Evolutionary conservation across 1,140 invertebrate species (phyloP).

Genomic region (Drosophila littoralis): DNA sequence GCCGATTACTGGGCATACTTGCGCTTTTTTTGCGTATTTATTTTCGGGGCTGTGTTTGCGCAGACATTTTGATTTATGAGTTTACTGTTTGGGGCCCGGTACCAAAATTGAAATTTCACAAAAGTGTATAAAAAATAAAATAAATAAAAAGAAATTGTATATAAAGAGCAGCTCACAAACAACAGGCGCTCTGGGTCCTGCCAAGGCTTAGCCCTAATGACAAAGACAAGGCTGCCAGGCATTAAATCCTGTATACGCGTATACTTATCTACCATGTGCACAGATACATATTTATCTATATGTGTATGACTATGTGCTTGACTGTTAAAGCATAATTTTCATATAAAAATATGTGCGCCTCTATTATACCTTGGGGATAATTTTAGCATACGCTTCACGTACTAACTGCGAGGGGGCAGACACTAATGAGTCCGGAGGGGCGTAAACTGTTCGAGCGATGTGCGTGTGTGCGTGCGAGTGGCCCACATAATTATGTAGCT

Average conservation of each 20-base stretch:
- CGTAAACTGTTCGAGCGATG: background rate
- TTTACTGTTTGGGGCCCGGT: slow-evolving; percentile 35
- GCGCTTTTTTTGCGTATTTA: slow-evolving; percentile 28
- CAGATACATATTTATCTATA: slow-evolving; percentile 22
- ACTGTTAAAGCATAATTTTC: slow-evolving; percentile 15
- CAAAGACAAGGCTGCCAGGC: slow-evolving; percentile 55
- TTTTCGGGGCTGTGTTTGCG: slow-evolving; percentile 61
- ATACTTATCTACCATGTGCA: slow-evolving; percentile 6
- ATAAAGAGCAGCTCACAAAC: slow-evolving; percentile 48
- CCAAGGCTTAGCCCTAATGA: slow-evolving; percentile 55
- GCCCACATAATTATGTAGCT: slow-evolving; percentile 24
- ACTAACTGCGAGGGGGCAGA: slow-evolving; percentile 27
- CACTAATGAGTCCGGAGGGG: slow-evolving; percentile 59
- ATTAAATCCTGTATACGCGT: slow-evolving; percentile 55
- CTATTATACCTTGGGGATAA: slow-evolving; percentile 63
- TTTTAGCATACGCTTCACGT: slow-evolving; percentile 52
- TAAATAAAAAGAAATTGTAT: slow-evolving; percentile 40
- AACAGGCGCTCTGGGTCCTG: slow-evolving; percentile 38
- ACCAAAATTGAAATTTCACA: slow-evolving; percentile 76
- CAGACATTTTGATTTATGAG: slow-evolving; percentile 81
- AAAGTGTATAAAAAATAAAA: slow-evolving; percentile 30
- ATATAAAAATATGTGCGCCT: slow-evolving; percentile 40
- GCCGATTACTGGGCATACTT: slow-evolving; percentile 15
- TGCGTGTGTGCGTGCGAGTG: background rate
- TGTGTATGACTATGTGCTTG: slow-evolving; percentile 3